Conservation (phyloP, 2,113 vertebrate genomes). For the Calypte anna region DNA sequence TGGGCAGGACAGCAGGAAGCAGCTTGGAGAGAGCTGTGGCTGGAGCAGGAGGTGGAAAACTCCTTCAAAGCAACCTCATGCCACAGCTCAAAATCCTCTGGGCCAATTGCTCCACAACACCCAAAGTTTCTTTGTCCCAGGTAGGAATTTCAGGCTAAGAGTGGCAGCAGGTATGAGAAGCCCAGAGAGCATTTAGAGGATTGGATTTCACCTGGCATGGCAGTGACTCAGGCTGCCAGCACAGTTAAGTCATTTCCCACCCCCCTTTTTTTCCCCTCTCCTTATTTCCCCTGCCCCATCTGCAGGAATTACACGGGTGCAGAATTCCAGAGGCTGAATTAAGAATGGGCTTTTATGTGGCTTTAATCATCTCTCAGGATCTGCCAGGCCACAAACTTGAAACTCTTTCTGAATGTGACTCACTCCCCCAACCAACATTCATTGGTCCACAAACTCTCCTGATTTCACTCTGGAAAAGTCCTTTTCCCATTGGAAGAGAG, state of each 20-base stretch:
- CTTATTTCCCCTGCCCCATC: neutral
- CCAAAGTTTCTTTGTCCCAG: neutral
- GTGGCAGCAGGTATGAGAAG: neutral
- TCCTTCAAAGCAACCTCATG: neutral
- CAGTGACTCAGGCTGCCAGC: neutral
- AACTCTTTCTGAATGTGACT: slow-evolving; percentile 57
- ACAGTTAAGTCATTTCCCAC: neutral
- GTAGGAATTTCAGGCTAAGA: neutral
- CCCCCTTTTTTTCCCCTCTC: too few species aligned
- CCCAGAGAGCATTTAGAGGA: neutral
- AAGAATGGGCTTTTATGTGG: slow-evolving; percentile 63
- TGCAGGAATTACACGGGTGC: neutral
- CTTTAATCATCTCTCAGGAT: slow-evolving; percentile 45
- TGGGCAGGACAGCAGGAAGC: neutral
- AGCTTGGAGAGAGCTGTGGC: neutral
- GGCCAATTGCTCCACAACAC: neutral
- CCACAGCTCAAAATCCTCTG: neutral
- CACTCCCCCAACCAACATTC: neutral
- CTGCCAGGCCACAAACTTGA: slow-evolving; percentile 50
- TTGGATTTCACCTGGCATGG: neutral
- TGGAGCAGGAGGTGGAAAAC: neutral
- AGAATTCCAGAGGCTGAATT: slow-evolving; percentile 23
- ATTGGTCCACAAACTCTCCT: slow-evolving; percentile 61
- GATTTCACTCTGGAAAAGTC: neutral
- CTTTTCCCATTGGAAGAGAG: slow-evolving; percentile 55